These are phyloP conservation scores for Microctonus aethiopoides DNA, from an alignment of 2,888 invertebrate genomes.

Conservation along the genomic window DNA sequence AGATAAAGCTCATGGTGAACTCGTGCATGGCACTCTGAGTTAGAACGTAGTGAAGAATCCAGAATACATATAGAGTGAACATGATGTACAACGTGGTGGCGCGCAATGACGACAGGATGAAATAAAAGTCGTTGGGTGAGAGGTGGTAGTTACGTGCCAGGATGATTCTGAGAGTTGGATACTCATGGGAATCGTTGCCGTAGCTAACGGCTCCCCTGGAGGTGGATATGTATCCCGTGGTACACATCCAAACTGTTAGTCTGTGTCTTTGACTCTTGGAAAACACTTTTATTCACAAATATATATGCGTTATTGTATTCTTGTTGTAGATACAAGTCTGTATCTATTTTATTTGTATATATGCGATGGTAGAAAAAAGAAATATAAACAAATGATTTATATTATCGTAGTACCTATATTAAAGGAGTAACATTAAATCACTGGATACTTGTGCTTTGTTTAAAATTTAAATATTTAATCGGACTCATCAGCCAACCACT, in stretches of 20 bases:
- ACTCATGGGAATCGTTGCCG: slow-evolving; percentile 58
- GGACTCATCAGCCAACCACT: neutral
- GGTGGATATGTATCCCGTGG: slow-evolving; percentile 52
- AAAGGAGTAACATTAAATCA: slow-evolving; percentile 39
- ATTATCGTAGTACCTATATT: too few relatives aligned
- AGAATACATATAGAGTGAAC: neutral
- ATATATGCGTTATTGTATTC: too few relatives aligned
- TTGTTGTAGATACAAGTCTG: too few relatives aligned
- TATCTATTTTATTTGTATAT: too few relatives aligned
- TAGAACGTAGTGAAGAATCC: neutral
- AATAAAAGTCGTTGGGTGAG: slow-evolving; percentile 18
- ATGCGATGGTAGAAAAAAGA: too few relatives aligned
- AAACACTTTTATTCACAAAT: slow-evolving; percentile 18
- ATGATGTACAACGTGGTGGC: slow-evolving; percentile 10
- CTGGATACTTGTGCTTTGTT: neutral
- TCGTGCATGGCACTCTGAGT: slow-evolving; percentile 5
- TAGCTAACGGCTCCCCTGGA: slow-evolving; percentile 58
- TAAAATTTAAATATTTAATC: slow-evolving; percentile 33
- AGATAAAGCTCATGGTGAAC: neutral
- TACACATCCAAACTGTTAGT: slow-evolving; percentile 29
- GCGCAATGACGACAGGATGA: slow-evolving; percentile 2
- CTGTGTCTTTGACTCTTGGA: slow-evolving; percentile 25
- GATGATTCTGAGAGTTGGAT: slow-evolving; percentile 62
- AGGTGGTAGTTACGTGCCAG: slow-evolving; percentile 56
- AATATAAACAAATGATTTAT: too few relatives aligned